Conservation (phyloP, 2,113 vertebrate species). For the Paradisaea rubra region DNA sequence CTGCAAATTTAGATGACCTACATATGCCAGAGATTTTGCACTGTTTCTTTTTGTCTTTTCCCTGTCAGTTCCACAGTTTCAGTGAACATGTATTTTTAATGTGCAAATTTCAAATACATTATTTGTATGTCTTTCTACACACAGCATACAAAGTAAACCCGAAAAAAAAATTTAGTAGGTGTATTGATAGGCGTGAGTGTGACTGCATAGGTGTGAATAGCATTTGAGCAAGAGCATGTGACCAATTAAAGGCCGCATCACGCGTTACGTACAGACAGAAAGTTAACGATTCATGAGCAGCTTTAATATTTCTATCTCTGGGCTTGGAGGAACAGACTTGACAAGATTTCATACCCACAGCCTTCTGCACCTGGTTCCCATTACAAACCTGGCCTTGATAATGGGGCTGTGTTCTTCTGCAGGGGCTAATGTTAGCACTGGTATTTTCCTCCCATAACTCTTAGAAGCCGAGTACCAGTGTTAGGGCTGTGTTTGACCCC, state of each 20-base stretch:
- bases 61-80: conserved; percentile 6
- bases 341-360: conserved; percentile 20
- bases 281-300: not conserved
- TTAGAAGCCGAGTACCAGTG: not conserved
- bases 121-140: not conserved
- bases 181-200: not conserved
- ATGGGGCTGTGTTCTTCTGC: conserved; percentile 18
- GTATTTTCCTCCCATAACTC: conserved; percentile 16
- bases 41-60: conserved; percentile 38
- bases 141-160: not conserved
- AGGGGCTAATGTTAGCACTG: not conserved
- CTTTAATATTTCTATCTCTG: conserved; percentile 11
- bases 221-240: not conserved
- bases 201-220: not conserved
- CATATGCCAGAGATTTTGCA: conserved; percentile 38
- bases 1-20: conserved; percentile 51
- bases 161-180: not conserved
- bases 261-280: not conserved
- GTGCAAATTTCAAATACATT: conserved; percentile 42
- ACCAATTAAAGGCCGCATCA: not conserved
- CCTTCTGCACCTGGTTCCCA: conserved; percentile 32
- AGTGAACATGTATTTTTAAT: conserved; percentile 42
- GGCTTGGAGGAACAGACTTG: not conserved
- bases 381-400: conserved; percentile 16
- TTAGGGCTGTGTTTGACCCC: not conserved